Percentiles rank a stretch among this genome's conserved stretches.
These are phyloP conservation scores for Chrosomus eos DNA, from an alignment of 2,797 vertebrate species.

Conservation along the genomic window DNA sequence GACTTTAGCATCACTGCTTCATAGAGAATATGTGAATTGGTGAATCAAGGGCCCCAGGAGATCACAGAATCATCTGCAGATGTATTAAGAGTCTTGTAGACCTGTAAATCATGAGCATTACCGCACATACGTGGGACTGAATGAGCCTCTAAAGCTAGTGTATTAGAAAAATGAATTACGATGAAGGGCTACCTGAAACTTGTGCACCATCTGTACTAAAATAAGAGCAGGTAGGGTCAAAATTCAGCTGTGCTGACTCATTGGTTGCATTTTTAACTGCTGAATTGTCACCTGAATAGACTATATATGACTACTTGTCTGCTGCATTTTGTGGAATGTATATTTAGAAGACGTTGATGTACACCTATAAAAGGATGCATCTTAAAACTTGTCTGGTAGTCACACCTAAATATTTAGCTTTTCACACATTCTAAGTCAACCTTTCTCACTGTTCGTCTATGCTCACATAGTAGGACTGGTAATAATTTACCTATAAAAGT, in stretches of 20 bases:
- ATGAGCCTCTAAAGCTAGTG: conserved; percentile 1
- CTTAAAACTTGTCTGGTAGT: neutral
- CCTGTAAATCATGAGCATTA: conserved; percentile 10
- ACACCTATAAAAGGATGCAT: neutral
- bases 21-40: neutral
- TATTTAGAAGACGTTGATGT: neutral
- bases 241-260: conserved; percentile 26
- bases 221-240: conserved; percentile 5
- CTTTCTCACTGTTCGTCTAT: conserved; percentile 37
- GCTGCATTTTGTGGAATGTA: neutral
- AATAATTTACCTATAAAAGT: conserved; percentile 52
- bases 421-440: neutral
- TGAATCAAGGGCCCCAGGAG: conserved; percentile 21
- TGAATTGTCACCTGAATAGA: conserved; percentile 18
- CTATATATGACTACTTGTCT: neutral
- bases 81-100: neutral
- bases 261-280: conserved; percentile 23
- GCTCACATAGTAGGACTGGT: conserved; percentile 51
- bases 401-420: neutral
- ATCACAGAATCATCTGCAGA: neutral
- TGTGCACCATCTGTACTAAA: conserved; percentile 7
- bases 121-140: neutral
- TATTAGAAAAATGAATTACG: conserved; percentile 14
- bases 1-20: neutral
- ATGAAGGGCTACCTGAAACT: neutral